Conservation (phyloP, 2,797 vertebrate genomes). For the Aeoliscus strigatus region DNA sequence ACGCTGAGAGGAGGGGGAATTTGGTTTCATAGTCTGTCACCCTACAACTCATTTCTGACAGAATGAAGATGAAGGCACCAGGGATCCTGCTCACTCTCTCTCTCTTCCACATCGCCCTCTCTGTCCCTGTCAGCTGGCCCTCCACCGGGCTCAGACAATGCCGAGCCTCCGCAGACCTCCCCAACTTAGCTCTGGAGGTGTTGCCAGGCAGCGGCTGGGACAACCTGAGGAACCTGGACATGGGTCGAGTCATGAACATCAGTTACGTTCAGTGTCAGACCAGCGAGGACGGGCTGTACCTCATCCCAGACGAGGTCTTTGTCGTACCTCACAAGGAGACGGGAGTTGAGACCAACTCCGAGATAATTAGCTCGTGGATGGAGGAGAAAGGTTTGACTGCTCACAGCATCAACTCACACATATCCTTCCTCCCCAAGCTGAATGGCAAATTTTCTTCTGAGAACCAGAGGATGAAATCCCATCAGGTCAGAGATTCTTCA, state of each 20-base stretch:
- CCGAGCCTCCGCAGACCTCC: constrained; percentile 54
- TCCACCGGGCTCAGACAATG: constrained; percentile 74
- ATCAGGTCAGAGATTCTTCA: constrained; percentile 80
- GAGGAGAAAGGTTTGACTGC: constrained; percentile 81
- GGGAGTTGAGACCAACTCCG: constrained; percentile 84
- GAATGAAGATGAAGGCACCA: constrained; percentile 43
- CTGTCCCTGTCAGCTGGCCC: constrained; percentile 44
- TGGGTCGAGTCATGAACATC: constrained; percentile 83
- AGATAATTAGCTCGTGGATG: constrained; percentile 84
- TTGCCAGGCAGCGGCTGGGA: constrained; percentile 91
- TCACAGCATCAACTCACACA: constrained; percentile 76
- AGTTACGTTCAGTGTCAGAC: constrained; percentile 83
- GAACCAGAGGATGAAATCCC: constrained; percentile 81
- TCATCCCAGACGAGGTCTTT: constrained; percentile 85
- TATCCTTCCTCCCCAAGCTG: constrained; percentile 67
- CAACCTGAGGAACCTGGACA: constrained; percentile 87
- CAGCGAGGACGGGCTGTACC: constrained; percentile 82
- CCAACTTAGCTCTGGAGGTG: constrained; percentile 78
- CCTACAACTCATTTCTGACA: neutral
- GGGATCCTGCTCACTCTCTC: constrained; percentile 39
- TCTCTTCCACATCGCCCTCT: constrained; percentile 34
- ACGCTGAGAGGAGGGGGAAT: no score
- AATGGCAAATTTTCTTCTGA: constrained; percentile 84
- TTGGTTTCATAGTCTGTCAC: no score
- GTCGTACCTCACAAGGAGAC: constrained; percentile 84